Base-by-base conservation (phyloP, 1,140 invertebrate species). In the Aphis gossypii region DNA sequence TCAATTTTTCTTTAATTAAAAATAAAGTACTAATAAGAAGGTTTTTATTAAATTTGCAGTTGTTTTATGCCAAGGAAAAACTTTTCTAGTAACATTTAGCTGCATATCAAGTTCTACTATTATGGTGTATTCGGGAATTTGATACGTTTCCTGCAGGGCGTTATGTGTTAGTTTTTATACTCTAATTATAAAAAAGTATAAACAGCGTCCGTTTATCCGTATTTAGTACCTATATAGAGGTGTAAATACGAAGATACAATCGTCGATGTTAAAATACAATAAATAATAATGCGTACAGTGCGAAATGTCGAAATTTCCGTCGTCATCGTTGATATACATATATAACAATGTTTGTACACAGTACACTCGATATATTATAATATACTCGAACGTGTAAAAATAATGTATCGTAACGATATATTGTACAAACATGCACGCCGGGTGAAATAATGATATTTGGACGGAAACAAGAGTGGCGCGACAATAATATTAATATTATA, bases 391-490 rank as follows among this genome's bases (percentile, higher is more conserved):
- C 18, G 46, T 51, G 86, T 51, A 88, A n/a, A 46, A 88, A 51
- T 35, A 88, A 41, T 25, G n/a, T 35, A 88, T 88, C 38, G 46
- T 38, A 89, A 54, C 48, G 48, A 23, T 54, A 38, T 54, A 54
- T 54, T 54, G n/a, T 89, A 23, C 48, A 89, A 89, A 89, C 87
- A 89, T 11, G 48, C 18, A 51, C n/a, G 18, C 48, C 4, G 21
- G 46, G 46, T 11, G 20, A 51, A 54, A 89, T 54, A 89, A 54
- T 89, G 8, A 89, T 89, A 89, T 89, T 89, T 88, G 14, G 48
- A 89, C n/a, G 87, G 87, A 89, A 89, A 89, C 30, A 54, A 35
- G 46, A 35, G 48, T 89, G 41, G 23, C 8, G 23, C 23, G 38
- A 84, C 83, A 84, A 84, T 86, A 86, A 46, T 86, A 46, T 30